Evolutionary conservation across 1,140 invertebrate genomes (phyloP).

Genomic region (Eriocheir sinensis): DNA sequence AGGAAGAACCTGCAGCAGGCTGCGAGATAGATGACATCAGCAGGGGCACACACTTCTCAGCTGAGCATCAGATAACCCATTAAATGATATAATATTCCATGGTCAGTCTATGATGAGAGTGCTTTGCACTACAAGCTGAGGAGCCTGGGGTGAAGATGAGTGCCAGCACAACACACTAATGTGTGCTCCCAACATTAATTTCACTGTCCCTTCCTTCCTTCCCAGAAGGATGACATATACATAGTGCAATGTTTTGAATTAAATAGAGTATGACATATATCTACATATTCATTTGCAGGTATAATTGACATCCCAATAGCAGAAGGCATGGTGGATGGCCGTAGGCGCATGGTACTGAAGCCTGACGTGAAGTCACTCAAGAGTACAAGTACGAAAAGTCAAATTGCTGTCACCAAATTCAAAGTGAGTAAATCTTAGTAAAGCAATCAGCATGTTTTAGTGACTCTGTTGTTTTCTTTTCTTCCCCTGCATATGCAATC

Average conservation of each 20-base stretch:
- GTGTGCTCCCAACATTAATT: too few species aligned
- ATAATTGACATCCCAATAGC: constrained; percentile 84
- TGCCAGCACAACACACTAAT: too few species aligned
- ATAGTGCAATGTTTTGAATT: too few species aligned
- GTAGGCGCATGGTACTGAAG: constrained; percentile 80
- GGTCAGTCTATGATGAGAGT: too few species aligned
- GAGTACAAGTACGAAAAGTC: not conserved
- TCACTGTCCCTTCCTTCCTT: too few species aligned
- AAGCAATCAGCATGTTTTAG: not conserved
- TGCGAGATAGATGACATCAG: too few species aligned
- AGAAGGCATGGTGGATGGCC: constrained; percentile 81
- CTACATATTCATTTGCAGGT: constrained; percentile 79
- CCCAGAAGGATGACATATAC: not conserved
- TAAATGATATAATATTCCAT: too few species aligned
- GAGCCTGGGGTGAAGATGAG: too few species aligned
- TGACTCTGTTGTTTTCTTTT: not conserved
- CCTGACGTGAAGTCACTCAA: constrained; percentile 64
- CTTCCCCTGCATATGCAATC: not conserved
- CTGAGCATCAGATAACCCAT: too few species aligned
- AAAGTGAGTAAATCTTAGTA: constrained; percentile 48
- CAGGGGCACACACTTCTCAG: too few species aligned
- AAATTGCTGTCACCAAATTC: constrained; percentile 74
- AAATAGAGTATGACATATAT: not conserved
- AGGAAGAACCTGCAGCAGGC: too few species aligned
- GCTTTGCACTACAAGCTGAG: too few species aligned